Evolutionary conservation across 2,888 invertebrate species (phyloP).

Genomic region (Tanaodytes sp.): DNA sequence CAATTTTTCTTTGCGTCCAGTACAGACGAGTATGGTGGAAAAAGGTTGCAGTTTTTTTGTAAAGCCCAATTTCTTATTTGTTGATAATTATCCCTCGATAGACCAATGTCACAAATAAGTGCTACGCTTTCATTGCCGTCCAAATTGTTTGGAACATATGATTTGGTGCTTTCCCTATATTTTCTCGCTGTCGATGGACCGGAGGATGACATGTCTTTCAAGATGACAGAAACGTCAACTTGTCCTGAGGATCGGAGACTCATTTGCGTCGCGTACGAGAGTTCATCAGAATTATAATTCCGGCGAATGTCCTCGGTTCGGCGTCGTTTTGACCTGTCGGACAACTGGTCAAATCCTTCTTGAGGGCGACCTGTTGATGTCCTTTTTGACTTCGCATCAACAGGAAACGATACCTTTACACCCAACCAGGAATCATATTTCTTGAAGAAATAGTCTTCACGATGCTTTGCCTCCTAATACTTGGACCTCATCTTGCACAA

Average conservation of each 20-base stretch:
- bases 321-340: constrained; percentile 16
- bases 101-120: constrained; percentile 5
- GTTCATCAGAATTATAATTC: neutral
- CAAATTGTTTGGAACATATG: neutral
- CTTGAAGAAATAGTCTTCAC: constrained; percentile 7
- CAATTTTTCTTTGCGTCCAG: constrained; percentile 29
- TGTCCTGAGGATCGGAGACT: constrained; percentile 29
- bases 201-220: constrained; percentile 21
- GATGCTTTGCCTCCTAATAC: neutral
- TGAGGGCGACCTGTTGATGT: constrained; percentile 13
- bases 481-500: neutral
- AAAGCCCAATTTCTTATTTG: neutral
- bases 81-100: constrained; percentile 34
- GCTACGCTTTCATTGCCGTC: constrained; percentile 16
- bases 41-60: neutral
- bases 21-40: constrained; percentile 33
- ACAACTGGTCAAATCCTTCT: neutral
- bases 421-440: constrained; percentile 8
- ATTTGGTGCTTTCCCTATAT: neutral
- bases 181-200: constrained; percentile 9
- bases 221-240: constrained; percentile 18
- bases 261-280: constrained; percentile 23
- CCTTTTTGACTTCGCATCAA: neutral
- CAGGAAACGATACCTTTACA: neutral
- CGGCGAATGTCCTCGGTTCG: constrained; percentile 3